These are phyloP conservation scores for Epizoanthus ramosus DNA, from an alignment of 92 coral and sea anemone genomes.

Conservation along the genomic window DNA sequence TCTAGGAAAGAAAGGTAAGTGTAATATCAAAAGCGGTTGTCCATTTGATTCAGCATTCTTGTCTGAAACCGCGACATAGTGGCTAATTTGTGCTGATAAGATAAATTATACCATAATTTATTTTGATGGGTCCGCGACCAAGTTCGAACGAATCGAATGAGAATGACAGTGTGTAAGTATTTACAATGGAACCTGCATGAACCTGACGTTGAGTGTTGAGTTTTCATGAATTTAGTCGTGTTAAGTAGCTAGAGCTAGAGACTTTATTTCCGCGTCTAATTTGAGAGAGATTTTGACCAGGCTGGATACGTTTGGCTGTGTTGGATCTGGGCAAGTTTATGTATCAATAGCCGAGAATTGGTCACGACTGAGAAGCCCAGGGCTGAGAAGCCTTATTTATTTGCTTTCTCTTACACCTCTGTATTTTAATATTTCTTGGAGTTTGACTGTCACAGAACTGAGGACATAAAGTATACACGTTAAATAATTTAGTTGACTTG, in stretches of 20 bases:
- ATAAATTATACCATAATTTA: not conserved
- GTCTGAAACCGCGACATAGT: not conserved
- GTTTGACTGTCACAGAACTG: not conserved
- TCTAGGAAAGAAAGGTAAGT: constrained; percentile 31
- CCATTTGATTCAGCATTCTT: constrained; percentile 21
- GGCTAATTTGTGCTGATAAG: not conserved
- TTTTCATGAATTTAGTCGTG: not conserved
- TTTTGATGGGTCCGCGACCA: constrained; percentile 22
- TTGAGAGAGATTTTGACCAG: not conserved
- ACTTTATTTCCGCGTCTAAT: not conserved
- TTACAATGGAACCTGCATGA: not conserved
- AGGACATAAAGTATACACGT: not conserved
- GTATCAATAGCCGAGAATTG: not conserved
- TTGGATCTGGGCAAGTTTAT: not conserved
- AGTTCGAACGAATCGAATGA: not conserved
- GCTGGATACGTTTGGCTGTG: too few species aligned
- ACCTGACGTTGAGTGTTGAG: constrained; percentile 2
- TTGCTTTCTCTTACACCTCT: not conserved
- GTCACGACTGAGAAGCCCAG: not conserved
- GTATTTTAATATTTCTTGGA: constrained; percentile 5
- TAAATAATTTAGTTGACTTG: not conserved
- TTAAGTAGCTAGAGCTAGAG: not conserved
- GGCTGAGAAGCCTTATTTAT: not conserved
- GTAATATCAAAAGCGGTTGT: not conserved
- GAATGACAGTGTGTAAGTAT: not conserved